Base-by-base conservation (phyloP, 2,888 invertebrate species). In the Euspilapteryx auroguttella region DNA sequence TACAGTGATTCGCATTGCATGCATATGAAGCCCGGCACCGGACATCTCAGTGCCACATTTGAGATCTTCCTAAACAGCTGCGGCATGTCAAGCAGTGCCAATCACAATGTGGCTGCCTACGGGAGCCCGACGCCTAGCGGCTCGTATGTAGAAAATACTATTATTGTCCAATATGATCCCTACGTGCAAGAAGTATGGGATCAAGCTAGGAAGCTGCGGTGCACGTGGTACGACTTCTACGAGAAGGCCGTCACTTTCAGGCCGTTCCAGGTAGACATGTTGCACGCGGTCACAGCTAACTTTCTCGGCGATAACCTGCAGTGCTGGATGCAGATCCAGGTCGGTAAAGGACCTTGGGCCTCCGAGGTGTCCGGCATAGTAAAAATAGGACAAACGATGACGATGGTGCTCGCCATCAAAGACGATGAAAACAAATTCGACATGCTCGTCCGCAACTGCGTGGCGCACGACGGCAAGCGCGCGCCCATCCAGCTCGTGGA, bases 301-400 rank as follows among this genome's bases (percentile, higher is more conserved):
- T 94, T 94, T 82, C 81, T 94, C 44, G 94, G 94, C 14, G 94
- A 94, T 65, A 94, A 94, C 73, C 76, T 94, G 44, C 94, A 94
- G 56, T 94, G 94, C 68, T 94, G 94, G 94, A 94, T 94, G 94
- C 94, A 94, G 65, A 94, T 94, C 45, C 94, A 94, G 68, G 94
- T 94, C 25, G 94, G 94, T 31, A 94, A 94, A 57, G 94, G 94
- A 39, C 94, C 94, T 1, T 94, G 94, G 94, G 94, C 94, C n/a
- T 92, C 92, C 9, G 94, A 94, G 68, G 94, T 94, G 17, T 93
- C 93, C 1, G 94, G 94, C 30, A 93, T 94, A 47, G 94, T 94
- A 7, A 94, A 94, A 71, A 94, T 94, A 40, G 94, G 94, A 13
- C 94, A 94, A 57, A 94, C 94, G 0, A 94, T 94, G 94, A 94